Evolutionary conservation across 2,888 invertebrate genomes (phyloP), one percentile per base, ranked within the genome.

Genomic region (Liodrosophila aerea): DNA sequence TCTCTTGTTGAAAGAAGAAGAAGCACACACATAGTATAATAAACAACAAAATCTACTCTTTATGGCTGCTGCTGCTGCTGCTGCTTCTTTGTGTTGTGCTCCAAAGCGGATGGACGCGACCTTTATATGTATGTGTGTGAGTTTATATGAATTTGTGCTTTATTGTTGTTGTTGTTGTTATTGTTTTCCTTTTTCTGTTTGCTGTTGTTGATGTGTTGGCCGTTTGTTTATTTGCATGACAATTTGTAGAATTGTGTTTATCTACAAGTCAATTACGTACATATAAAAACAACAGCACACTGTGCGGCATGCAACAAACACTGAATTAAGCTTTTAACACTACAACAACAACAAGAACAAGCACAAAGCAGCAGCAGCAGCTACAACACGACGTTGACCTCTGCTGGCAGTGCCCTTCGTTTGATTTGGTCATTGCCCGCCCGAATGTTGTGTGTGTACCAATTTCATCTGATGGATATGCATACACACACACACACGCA

Each of bases 181-280:
- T 22, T 22, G 12, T 30, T 27, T 37, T 7, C n/a, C 11, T 30
- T 12, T 16, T n/a, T 12, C 5, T n/a, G 1, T 9, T 22, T 22
- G 22, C 22, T 22, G 22, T 15, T 59, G 29, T 51, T 60, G 16
- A 49, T 71, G 51, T 58, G 45, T 61, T 60, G 36, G 62, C 33
- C 59, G 45, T 63, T 74, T 73, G 65, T 76, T 81, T 76, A 77
- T 76, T 77, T 76, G 66, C 53, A 62, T 66, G 66, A 59, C 77
- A 81, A 74, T 77, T 77, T 71, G 41, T 47, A 46, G 46, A 61
- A 45, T 45, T 64, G 56, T 73, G 66, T 75, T 77, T 66, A 67
- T 77, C 59, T 64, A 70, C 62, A 67, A 65, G 68, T 66, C 66
- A 73, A 67, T 69, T 64, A 57, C 43, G 30, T 13, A 2, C 4